Percentiles rank a stretch among this genome's conserved stretches.
These are phyloP conservation scores for Polypterus bichir DNA, from an alignment of 2,113 vertebrate species.

Conservation along the genomic window DNA sequence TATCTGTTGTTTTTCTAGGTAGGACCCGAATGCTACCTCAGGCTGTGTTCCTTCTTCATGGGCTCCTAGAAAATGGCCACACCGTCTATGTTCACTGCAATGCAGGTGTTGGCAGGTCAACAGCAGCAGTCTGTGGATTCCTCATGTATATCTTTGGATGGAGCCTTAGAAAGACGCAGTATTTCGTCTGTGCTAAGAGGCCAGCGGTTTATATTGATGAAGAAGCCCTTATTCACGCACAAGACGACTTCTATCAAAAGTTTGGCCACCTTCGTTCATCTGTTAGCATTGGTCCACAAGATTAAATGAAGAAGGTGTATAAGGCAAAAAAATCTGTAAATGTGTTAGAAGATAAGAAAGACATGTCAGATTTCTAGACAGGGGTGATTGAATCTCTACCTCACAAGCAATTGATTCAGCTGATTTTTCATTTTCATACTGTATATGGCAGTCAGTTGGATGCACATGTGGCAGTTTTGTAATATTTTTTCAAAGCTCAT, in stretches of 20 bases:
- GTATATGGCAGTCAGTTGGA: too few relatives aligned
- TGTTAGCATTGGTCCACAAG: constrained; percentile 27
- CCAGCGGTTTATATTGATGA: constrained; percentile 84
- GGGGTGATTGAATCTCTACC: too few relatives aligned
- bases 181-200: constrained; percentile 66
- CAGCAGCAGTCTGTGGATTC: constrained; percentile 76
- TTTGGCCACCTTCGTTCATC: constrained; percentile 65
- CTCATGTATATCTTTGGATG: constrained; percentile 80
- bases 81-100: constrained; percentile 90
- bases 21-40: constrained; percentile 85
- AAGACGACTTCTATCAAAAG: constrained; percentile 71
- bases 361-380: too few relatives aligned
- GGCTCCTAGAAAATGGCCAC: constrained; percentile 80
- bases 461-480: too few relatives aligned
- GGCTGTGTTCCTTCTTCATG: constrained; percentile 78
- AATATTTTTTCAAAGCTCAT: too few relatives aligned
- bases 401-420: too few relatives aligned
- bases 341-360: too few relatives aligned
- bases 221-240: constrained; percentile 67
- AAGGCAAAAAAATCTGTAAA: too few relatives aligned
- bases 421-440: too few relatives aligned
- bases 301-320: constrained; percentile 15
- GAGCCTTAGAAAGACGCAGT: constrained; percentile 79
- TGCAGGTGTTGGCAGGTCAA: constrained; percentile 82
- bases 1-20: constrained; percentile 40